A percentile compares a stretch with the other conserved stretches of the same genome.
These are phyloP conservation scores for Drosophila buzzatii DNA, from an alignment of 2,888 invertebrate genomes.

Conservation along the genomic window DNA sequence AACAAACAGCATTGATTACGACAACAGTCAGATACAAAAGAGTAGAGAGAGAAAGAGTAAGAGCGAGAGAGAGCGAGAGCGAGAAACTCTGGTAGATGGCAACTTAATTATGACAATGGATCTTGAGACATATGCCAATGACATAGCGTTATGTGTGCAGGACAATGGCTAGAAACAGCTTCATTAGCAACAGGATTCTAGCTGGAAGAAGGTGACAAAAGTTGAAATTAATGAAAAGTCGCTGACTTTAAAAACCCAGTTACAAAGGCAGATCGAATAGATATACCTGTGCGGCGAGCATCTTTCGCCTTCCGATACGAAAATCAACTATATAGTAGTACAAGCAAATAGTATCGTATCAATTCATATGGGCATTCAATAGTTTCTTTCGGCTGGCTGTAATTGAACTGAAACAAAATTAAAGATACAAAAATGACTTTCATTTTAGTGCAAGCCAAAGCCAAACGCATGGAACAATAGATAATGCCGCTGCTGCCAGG, in stretches of 20 bases:
- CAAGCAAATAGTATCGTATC: conserved; percentile 8
- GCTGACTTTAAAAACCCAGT: conserved; percentile 29
- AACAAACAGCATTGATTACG: conserved; percentile 65
- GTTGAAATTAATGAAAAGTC: conserved; percentile 44
- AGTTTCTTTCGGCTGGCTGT: conserved; percentile 33
- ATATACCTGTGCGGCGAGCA: conserved; percentile 23
- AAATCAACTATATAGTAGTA: conserved; percentile 17
- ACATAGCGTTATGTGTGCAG: conserved; percentile 59
- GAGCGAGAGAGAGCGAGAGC: background rate
- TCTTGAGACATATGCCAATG: conserved; percentile 49
- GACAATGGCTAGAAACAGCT: conserved; percentile 53
- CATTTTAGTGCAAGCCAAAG: conserved; percentile 66
- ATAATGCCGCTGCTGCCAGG: conserved; percentile 55
- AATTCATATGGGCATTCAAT: conserved; percentile 39
- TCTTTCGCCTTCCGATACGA: background rate
- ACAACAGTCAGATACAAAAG: conserved; percentile 30
- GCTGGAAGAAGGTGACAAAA: conserved; percentile 40
- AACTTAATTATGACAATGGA: conserved; percentile 62
- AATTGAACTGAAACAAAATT: conserved; percentile 66
- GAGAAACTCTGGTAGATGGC: conserved; percentile 9
- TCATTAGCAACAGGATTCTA: conserved; percentile 58
- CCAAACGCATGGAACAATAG: conserved; percentile 54
- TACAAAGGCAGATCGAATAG: background rate
- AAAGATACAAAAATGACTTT: conserved; percentile 81
- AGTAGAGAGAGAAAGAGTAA: background rate